Evolutionary conservation across 2,113 vertebrate genomes (phyloP).

Genomic region (Butorides virescens): DNA sequence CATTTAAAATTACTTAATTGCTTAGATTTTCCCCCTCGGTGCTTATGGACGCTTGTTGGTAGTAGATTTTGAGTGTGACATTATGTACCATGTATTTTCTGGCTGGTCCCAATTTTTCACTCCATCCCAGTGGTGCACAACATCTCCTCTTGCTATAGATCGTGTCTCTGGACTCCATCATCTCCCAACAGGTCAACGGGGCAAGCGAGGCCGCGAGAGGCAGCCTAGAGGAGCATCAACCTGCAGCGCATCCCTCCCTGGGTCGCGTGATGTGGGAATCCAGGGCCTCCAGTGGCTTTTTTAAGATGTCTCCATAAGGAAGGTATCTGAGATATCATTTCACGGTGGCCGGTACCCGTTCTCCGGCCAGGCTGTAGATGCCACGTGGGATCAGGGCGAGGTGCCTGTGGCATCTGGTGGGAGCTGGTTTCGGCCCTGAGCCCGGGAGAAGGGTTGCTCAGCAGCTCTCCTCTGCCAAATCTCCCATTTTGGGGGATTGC

Average conservation of each 20-base stretch:
- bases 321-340: fast-evolving
- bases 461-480: not conserved
- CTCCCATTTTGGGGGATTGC: not conserved
- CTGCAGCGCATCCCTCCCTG: not conserved
- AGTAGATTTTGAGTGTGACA: not conserved
- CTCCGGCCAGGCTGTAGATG: not conserved
- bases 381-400: fast-evolving
- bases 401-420: not conserved
- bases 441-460: not conserved
- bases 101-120: not conserved
- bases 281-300: fast-evolving
- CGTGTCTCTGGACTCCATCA: fast-evolving
- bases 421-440: not conserved
- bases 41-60: not conserved
- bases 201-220: fast-evolving
- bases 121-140: not conserved
- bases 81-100: fast-evolving
- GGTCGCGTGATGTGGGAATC: fast-evolving
- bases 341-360: fast-evolving
- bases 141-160: not conserved
- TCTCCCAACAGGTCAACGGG: fast-evolving
- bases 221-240: not conserved
- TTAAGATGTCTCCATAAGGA: fast-evolving
- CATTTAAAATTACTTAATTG: conserved; percentile 32
- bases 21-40: not conserved